These are phyloP conservation scores for Vicugna pacos DNA, from an alignment of 2,113 vertebrate genomes.

Conservation along the genomic window DNA sequence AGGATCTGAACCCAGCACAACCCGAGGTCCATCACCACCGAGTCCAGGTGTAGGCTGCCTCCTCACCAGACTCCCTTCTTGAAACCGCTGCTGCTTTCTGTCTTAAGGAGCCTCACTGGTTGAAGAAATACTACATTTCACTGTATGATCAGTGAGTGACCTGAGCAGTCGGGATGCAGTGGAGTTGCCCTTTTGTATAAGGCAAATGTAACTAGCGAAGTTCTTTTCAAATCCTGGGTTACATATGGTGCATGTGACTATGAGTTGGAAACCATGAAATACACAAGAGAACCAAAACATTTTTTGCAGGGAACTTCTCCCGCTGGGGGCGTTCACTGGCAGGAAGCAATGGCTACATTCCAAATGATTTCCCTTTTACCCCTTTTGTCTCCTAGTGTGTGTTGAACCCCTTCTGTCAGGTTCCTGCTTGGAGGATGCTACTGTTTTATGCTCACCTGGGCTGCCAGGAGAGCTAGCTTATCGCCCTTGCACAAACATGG, in stretches of 20 bases:
- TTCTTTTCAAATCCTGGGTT: constrained; percentile 5
- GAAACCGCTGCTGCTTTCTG: background rate
- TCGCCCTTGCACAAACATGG: background rate
- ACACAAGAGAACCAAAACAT: background rate
- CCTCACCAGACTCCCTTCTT: background rate
- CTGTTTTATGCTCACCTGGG: background rate
- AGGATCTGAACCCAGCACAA: background rate
- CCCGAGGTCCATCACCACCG: background rate
- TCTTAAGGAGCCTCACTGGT: background rate
- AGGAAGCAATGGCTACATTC: background rate
- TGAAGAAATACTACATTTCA: constrained; percentile 18
- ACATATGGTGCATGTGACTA: background rate
- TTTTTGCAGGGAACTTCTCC: background rate
- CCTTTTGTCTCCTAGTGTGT: background rate
- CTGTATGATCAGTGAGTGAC: constrained; percentile 21
- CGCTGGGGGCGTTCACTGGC: background rate
- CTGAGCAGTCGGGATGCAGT: constrained; percentile 25
- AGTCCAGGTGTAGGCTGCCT: background rate
- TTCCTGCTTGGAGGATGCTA: background rate
- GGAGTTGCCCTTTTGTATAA: constrained; percentile 28
- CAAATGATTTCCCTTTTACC: background rate
- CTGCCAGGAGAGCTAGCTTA: background rate
- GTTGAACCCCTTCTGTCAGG: background rate
- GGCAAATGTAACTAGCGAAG: background rate
- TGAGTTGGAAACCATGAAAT: background rate